phyloP scores from a whole-genome alignment of 2,113 vertebrate species.

The Leptodactylus fuscus region DNA sequence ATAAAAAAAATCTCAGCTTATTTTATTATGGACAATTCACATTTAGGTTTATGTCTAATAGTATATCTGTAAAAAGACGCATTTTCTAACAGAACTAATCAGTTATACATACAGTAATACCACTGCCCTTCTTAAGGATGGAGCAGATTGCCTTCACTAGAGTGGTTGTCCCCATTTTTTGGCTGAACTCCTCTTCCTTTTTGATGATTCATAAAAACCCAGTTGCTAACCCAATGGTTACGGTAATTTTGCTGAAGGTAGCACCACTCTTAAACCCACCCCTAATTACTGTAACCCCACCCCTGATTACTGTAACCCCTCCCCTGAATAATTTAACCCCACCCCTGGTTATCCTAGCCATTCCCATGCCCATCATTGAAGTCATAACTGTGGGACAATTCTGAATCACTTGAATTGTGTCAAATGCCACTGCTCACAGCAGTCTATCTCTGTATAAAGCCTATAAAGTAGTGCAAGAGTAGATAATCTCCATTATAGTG shows the following conservation, averaged over 20 bases:
- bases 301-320: neutral
- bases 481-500: too few relatives aligned
- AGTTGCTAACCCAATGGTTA: neutral
- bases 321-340: neutral
- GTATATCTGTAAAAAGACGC: neutral
- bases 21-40: neutral
- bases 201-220: neutral
- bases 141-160: neutral
- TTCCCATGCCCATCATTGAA: neutral
- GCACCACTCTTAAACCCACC: neutral
- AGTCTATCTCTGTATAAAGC: too few relatives aligned
- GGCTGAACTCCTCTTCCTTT: neutral
- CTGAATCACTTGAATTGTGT: too few relatives aligned
- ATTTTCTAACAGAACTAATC: neutral
- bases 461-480: too few relatives aligned
- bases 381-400: too few relatives aligned
- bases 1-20: neutral
- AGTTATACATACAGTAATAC: neutral
- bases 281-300: too few relatives aligned
- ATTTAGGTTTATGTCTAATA: neutral
- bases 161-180: neutral
- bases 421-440: too few relatives aligned
- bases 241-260: neutral
- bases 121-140: neutral
- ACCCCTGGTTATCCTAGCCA: neutral